Evolutionary conservation across 2,113 vertebrate genomes (phyloP).

Genomic region (Bombycilla garrulus): DNA sequence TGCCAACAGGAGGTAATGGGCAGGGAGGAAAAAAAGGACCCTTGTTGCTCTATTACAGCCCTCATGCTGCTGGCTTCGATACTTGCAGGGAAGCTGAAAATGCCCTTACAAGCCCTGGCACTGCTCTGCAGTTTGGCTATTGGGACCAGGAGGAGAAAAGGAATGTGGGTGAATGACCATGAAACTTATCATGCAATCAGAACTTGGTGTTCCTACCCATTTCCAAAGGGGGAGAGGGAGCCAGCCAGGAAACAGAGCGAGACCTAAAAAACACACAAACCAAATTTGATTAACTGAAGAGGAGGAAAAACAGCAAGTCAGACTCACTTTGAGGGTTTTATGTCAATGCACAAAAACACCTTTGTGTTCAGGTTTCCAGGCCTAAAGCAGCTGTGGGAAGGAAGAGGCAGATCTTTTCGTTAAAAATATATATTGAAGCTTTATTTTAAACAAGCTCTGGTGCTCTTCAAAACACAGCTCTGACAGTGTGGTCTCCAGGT

Average conservation of each 20-base stretch:
- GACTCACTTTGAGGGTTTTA: background rate
- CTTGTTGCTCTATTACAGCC: accelerated
- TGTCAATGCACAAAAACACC: background rate
- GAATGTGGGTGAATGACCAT: background rate
- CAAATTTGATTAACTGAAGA: background rate
- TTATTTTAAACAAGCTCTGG: background rate
- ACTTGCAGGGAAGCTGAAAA: background rate
- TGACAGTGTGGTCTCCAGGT: background rate
- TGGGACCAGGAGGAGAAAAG: background rate
- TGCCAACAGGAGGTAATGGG: background rate
- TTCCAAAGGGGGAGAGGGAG: background rate
- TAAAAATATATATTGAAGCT: background rate
- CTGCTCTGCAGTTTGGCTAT: background rate
- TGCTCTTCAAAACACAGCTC: background rate
- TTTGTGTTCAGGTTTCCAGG: background rate
- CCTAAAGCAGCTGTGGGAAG: background rate
- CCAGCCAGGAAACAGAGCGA: background rate
- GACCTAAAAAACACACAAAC: background rate
- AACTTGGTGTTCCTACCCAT: background rate
- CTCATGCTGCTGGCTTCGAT: background rate
- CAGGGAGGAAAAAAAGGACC: background rate
- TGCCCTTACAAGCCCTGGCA: background rate
- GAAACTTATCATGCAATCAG: background rate
- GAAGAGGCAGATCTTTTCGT: background rate
- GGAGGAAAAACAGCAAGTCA: background rate